phyloP scores from a whole-genome alignment of 2,888 invertebrate species.

The Cheilosia impressa region DNA sequence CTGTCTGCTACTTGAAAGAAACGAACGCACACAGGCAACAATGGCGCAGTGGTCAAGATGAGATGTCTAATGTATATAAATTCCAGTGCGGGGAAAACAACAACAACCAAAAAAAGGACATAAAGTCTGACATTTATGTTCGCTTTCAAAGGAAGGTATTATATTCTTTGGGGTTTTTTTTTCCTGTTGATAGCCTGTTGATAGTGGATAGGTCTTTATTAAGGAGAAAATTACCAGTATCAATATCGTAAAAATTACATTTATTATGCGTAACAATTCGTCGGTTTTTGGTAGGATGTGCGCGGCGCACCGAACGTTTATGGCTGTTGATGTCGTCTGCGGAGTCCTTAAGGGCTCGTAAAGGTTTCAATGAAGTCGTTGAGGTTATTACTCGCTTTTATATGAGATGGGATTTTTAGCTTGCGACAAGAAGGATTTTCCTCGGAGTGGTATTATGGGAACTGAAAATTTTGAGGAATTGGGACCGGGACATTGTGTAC shows the following conservation, averaged over 20 bases:
- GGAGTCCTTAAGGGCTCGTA: slow-evolving; percentile 35
- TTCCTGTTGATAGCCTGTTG: slow-evolving; percentile 57
- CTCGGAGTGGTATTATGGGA: neutral
- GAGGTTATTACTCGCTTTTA: slow-evolving; percentile 18
- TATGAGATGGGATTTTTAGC: slow-evolving; percentile 3
- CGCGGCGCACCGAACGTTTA: slow-evolving; percentile 29
- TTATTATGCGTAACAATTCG: slow-evolving; percentile 63
- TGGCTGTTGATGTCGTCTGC: neutral
- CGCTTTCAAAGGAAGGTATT: slow-evolving; percentile 31
- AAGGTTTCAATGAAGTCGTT: slow-evolving; percentile 35
- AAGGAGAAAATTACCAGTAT: slow-evolving; percentile 60
- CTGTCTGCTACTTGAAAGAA: slow-evolving; percentile 47
- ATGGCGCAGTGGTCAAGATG: slow-evolving; percentile 62
- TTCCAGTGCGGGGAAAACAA: slow-evolving; percentile 31
- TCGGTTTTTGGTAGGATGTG: slow-evolving; percentile 23
- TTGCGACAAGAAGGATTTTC: slow-evolving; percentile 6
- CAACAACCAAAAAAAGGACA: slow-evolving; percentile 57
- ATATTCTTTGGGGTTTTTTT: neutral
- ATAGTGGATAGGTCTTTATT: slow-evolving; percentile 47
- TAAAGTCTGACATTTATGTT: slow-evolving; percentile 68
- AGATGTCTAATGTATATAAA: neutral
- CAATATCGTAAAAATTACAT: slow-evolving; percentile 68
- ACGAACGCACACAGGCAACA: slow-evolving; percentile 23
- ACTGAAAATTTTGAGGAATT: neutral
- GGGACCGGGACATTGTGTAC: neutral